These are phyloP conservation scores for Thinocorus orbignyianus DNA, from an alignment of 2,113 vertebrate species.

Conservation along the genomic window DNA sequence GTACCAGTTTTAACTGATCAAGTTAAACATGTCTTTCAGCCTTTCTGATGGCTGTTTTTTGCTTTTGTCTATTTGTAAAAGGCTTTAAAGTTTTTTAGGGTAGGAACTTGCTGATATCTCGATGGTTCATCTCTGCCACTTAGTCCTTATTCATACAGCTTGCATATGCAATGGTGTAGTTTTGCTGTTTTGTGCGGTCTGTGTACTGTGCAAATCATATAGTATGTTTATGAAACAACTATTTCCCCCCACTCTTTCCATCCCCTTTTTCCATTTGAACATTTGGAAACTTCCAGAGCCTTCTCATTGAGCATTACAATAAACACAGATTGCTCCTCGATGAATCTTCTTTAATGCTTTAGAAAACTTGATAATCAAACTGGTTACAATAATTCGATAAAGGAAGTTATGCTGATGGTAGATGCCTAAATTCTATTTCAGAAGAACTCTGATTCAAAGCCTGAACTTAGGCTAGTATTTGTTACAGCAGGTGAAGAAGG, in stretches of 20 bases:
- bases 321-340: background rate
- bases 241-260: no score
- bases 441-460: background rate
- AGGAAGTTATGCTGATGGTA: background rate
- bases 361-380: background rate
- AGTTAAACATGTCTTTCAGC: background rate
- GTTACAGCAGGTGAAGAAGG: background rate
- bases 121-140: background rate
- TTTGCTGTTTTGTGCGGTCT: background rate
- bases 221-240: background rate
- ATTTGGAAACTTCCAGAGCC: background rate
- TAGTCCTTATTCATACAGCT: background rate
- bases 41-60: background rate
- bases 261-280: background rate
- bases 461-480: background rate
- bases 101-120: background rate
- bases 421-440: background rate
- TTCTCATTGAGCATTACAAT: background rate
- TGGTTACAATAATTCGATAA: background rate
- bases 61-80: background rate
- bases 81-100: background rate
- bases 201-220: background rate
- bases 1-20: background rate
- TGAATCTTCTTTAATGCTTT: background rate
- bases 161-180: background rate